Base-by-base conservation (phyloP, 2,113 vertebrate species). In the Chaenocephalus aceratus region DNA sequence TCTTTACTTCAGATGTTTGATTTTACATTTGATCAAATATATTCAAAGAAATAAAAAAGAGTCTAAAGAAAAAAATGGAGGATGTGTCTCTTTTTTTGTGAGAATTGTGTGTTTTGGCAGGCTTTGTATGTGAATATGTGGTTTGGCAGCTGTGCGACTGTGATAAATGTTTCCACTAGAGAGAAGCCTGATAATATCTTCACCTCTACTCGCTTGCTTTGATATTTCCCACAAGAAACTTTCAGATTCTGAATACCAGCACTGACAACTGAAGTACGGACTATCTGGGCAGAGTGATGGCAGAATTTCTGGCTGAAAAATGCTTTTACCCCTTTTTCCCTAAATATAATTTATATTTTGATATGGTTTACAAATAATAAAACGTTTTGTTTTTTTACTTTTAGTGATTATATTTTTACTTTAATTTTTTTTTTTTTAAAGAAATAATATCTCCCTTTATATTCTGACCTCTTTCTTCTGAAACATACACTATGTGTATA, bases 21-120 rank as follows among this genome's bases (percentile, higher is more conserved):
- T 97, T 98, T 96, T 94, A 96, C 96, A 97, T 98, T 98, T 97
- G 95, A 97, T 96, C 95, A 97, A 96, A 97, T 98, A 97, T 98
- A 97, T 98, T 97, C 96, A 89, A 93, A 94, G 80, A 91, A 94
- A 93, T 94, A 97, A 95, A 41, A 30, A 71, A 98, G 95, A 97
- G 95, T 97, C 96, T 97, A 96, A 97, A 97, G 95, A 96, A 97
- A 97, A 95, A 95, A 96, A 95, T 94, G 94, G 95, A 95, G 95
- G n/a, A n/a, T n/a, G n/a, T 93, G 92, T 95, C 94, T 96, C 94
- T 96, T 95, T 82, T 87, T 80, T 77, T 63, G 26, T 52, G n/a
- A 57, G 51, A 36, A 30, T 30, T 15, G 18, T 60, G 7, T n/a
- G 5, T 46, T 15, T 51, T 58, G 53, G 26, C 51, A 15, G 14